Evolutionary conservation across 1,140 invertebrate species (phyloP).

Genomic region (Amphibalanus amphitrite): DNA sequence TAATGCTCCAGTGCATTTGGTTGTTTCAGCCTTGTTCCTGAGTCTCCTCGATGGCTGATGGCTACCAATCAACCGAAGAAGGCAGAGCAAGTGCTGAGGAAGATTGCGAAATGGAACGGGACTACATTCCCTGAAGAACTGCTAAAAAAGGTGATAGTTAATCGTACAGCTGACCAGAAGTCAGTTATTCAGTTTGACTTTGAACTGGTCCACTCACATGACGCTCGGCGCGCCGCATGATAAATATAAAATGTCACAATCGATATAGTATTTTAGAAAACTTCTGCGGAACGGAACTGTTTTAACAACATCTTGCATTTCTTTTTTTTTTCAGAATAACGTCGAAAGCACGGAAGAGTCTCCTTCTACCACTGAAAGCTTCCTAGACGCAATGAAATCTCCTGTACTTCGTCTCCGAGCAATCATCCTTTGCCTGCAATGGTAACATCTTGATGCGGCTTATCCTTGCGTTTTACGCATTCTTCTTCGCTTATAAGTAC

Average conservation of each 20-base stretch:
- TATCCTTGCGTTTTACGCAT: too few species aligned
- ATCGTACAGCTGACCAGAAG: too few species aligned
- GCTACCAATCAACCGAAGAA: conserved; percentile 6
- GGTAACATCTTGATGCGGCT: too few species aligned
- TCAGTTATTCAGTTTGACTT: too few species aligned
- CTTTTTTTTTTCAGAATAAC: conserved; percentile 7
- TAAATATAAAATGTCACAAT: too few species aligned
- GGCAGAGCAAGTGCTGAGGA: conserved; percentile 6
- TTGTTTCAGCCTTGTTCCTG: conserved; percentile 6
- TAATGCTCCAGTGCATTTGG: conserved; percentile 10
- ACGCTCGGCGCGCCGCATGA: too few species aligned
- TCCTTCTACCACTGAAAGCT: conserved; percentile 7
- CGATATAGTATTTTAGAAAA: too few species aligned
- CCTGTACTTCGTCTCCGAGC: conserved; percentile 4
- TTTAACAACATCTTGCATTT: too few species aligned
- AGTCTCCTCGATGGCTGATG: conserved; percentile 12
- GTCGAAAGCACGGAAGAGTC: conserved; percentile 3
- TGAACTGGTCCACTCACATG: too few species aligned
- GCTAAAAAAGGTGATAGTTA: neutral
- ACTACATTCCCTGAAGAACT: conserved; percentile 8
- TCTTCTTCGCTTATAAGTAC: too few species aligned
- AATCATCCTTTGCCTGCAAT: conserved; percentile 5
- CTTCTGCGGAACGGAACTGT: too few species aligned
- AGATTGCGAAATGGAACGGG: conserved; percentile 9
- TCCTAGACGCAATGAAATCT: neutral